Evolutionary conservation across 1,140 invertebrate genomes (phyloP), one percentile per base, ranked within the genome.

Genomic region (Drosophila dunni): DNA sequence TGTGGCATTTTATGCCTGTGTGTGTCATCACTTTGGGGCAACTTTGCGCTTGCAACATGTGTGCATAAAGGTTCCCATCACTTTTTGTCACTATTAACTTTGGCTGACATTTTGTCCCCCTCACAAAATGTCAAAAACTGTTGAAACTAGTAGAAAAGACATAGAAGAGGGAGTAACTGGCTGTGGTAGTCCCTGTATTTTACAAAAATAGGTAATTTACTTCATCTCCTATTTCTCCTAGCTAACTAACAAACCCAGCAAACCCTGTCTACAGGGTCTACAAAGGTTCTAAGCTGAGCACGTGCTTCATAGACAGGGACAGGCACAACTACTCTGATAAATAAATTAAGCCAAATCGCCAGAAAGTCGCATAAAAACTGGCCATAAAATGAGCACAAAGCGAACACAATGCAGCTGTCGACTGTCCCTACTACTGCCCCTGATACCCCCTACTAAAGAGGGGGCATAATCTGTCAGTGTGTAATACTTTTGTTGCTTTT

Each of bases 351-450:
- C 29, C 63, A 73, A 74, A 74, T 69, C 58, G 57, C 50, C 57
- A 46, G 58, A 74, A 48, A 74, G 65, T 74, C 71, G 62, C 65
- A 74, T 69, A 62, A 74, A 74, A 56, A 13, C n/a, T 74, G 63
- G 36, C 53, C 54, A 73, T 60, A 67, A 73, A 73, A 56, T 56
- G 13, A 40, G 48, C 50, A 50, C 53, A 54, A 20, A 36, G 34
- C 45, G 50, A 33, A 34, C 38, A 72, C 69, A 72, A 66, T 72
- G 63, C 69, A 73, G 64, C 70, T 68, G 64, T 68, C 56, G 70
- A 61, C 36, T 64, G 34, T n/a, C 4, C n/a, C 61, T 15, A 1
- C n/a, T 13, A 11, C 9, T 64, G 34, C 17, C 4, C n/a, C 61
- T 15, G 2, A n/a, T 13, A 11, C 9, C 48, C 20, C 5, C 20